These are phyloP conservation scores for Halocynthia aurantium DNA, from an alignment of 23 tunicate genomes.

Conservation along the genomic window DNA sequence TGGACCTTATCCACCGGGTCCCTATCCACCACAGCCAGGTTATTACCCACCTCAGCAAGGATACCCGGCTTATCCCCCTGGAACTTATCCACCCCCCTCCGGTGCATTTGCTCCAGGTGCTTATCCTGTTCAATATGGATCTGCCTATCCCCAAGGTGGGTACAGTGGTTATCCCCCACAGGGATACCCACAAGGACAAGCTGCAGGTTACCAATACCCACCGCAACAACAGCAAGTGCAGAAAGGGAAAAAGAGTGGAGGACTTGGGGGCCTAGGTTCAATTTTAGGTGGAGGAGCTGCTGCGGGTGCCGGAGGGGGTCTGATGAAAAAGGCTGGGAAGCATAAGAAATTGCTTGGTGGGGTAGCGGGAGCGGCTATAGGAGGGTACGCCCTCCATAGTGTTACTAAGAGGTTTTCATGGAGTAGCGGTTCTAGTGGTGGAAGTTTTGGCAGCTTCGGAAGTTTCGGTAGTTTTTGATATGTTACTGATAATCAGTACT, in stretches of 20 bases:
- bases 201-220: conserved; percentile 9
- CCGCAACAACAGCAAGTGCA: conserved; percentile 22
- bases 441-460: conserved; percentile 54
- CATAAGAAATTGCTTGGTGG: conserved; percentile 68
- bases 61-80: not conserved
- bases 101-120: conserved; percentile 24
- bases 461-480: conserved; percentile 68
- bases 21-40: conserved; percentile 28
- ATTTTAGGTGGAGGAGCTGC: conserved; percentile 34
- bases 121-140: conserved; percentile 14
- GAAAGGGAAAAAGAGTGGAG: conserved; percentile 12
- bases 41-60: conserved; percentile 7
- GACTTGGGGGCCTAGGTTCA: conserved; percentile 32
- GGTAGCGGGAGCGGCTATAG: conserved; percentile 53
- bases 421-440: conserved; percentile 54
- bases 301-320: conserved; percentile 26
- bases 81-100: conserved; percentile 21
- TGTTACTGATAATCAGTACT: no score
- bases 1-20: conserved; percentile 20
- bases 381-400: conserved; percentile 58
- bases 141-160: conserved; percentile 24
- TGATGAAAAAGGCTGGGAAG: conserved; percentile 43
- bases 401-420: conserved; percentile 43
- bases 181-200: conserved; percentile 14
- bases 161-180: not conserved